Evolutionary conservation across 2,113 vertebrate genomes (phyloP), one percentile per base, ranked within the genome.

Genomic region (Labrus mixtus): DNA sequence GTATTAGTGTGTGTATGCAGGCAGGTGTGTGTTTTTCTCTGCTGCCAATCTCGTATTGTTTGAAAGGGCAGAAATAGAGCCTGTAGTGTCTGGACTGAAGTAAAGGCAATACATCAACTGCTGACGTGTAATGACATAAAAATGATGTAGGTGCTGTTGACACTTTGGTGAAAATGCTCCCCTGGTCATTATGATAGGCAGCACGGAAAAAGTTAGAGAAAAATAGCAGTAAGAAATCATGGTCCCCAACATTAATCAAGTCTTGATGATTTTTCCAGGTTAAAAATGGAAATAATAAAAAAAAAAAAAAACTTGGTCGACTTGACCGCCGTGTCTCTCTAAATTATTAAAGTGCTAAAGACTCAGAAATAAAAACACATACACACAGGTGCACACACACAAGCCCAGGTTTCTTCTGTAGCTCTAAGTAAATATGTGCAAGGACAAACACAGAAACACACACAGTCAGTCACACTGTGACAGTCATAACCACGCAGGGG

Each of bases 401-500:
- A 72, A 33, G 29, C n/a, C 63, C 41, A 80, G 20, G 62, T 33
- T 33, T 6, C 57, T 79, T 41, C 59, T 54, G 39, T 54, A 57
- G 77, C 63, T 67, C 22, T 12, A 48, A 55, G 61, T 67, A 79
- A 81, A 85, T 83, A 83, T 71, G 57, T 72, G 53, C 57, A 74
- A 60, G 61, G 10, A 45, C 68, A 72, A 56, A 61, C 68, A 74
- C 29, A 37, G 25, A 57, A 53, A 57, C 50, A 71, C 51, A 64
- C 17, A 54, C 23, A 78, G 19, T 69, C 58, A 73, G 56, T 76
- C 61, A 54, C 50, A 86, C 68, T 67, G 86, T 85, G 86, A 85
- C 90, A 90, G 84, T 87, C 81, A 85, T 68, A 89, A 79, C 72
- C 82, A 90, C 22, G 65, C 83, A 80, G 85, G 86, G 80, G 78